phyloP scores from a whole-genome alignment of 23 tunicate genomes.

The Aplidium turbinatum region DNA sequence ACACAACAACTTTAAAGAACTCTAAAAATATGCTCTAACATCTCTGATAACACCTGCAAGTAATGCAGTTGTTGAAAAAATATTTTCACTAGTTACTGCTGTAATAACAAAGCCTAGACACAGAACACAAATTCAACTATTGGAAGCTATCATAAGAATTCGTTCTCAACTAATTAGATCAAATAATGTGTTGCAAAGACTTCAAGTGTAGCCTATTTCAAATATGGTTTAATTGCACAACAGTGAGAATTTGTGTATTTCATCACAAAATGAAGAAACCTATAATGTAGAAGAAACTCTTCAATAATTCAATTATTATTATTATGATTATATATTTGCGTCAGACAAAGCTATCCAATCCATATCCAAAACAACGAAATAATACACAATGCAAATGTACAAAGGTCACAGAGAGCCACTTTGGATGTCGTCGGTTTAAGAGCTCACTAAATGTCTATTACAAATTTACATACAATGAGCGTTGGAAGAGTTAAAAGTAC shows the following conservation, averaged over 20 bases:
- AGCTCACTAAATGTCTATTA: too few relatives aligned
- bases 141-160: not conserved
- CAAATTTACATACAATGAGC: too few relatives aligned
- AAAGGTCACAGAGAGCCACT: too few relatives aligned
- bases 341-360: too few relatives aligned
- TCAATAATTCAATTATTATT: too few relatives aligned
- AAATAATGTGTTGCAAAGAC: not conserved
- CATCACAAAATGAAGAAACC: not conserved
- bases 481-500: too few relatives aligned
- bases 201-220: not conserved
- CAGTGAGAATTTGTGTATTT: not conserved
- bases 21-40: not conserved
- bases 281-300: not conserved
- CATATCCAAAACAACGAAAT: too few relatives aligned
- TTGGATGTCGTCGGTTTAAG: too few relatives aligned
- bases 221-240: not conserved
- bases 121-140: not conserved
- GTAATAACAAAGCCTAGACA: conserved; percentile 10
- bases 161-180: not conserved
- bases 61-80: conserved; percentile 11
- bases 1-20: not conserved
- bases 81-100: conserved; percentile 12
- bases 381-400: too few relatives aligned
- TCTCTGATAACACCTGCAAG: conserved; percentile 13
- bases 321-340: too few relatives aligned